Conservation (phyloP, 2,113 vertebrate genomes). For the Gymnarchus niloticus region DNA sequence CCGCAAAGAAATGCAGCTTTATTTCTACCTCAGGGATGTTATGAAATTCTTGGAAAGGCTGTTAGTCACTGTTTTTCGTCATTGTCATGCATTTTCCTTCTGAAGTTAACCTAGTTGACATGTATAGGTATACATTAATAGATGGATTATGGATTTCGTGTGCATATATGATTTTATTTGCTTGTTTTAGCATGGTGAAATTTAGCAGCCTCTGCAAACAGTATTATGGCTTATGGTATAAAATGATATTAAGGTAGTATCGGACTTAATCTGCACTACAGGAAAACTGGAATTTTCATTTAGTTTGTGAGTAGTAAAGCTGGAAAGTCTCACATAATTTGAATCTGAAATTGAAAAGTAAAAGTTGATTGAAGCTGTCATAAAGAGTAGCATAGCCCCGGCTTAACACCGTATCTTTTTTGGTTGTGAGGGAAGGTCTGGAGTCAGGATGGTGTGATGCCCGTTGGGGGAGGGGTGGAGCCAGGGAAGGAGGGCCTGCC, state of each 20-base stretch:
- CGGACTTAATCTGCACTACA: background rate
- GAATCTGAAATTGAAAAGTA: background rate
- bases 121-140: background rate
- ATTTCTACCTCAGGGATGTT: too few relatives aligned
- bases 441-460: background rate
- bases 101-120: background rate
- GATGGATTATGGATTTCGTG: background rate
- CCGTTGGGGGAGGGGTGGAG: background rate
- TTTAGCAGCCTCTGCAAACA: background rate
- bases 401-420: too few relatives aligned
- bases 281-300: background rate
- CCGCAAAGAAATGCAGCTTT: background rate
- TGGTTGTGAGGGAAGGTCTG: background rate
- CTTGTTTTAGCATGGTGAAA: background rate
- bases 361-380: background rate
- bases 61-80: background rate
- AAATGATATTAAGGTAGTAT: background rate
- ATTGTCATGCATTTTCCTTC: background rate
- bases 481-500: background rate
- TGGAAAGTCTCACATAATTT: background rate
- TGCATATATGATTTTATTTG: background rate
- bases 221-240: background rate
- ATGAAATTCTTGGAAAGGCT: background rate
- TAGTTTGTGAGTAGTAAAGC: background rate
- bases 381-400: too few relatives aligned